Evolutionary conservation across 2,888 invertebrate genomes (phyloP), one percentile per base, ranked within the genome.

Genomic region (Parnassius apollo): DNA sequence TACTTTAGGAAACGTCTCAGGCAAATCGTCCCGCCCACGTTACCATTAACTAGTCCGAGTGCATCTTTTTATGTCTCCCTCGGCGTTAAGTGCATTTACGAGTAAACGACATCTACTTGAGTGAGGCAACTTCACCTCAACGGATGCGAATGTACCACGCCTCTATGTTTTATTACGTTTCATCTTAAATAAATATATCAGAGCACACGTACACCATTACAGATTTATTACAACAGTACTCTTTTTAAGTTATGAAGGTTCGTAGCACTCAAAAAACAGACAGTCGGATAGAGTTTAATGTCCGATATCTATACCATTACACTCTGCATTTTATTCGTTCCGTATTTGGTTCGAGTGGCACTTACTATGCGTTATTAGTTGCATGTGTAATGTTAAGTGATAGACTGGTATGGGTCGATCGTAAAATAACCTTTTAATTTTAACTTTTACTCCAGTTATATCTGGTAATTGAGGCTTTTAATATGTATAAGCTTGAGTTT

Each of bases 61-160:
- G 80, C 85, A 85, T 87, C 85, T 85, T 86, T 88, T 88, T 87
- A 86, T 81, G 81, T 84, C 82, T 83, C 81, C 73, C 78, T 75
- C 78, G 71, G 77, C 79, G 81, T 80, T 90, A 88, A 89, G 89
- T 89, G 89, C 88, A 85, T 88, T 88, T 85, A 82, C 86, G 82
- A 84, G 86, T 86, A 83, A 78, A 82, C 80, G 83, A 81, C 82
- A 82, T 80, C 78, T 78, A 78, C 77, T 66, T 64, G 68, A 66
- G 69, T 66, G 70, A 66, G 63, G 68, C 71, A 67, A 74, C 74
- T 75, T 73, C 71, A 71, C 65, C 69, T 71, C 71, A 69, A 71
- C 78, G 80, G 82, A 82, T 80, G 76, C 76, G 72, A 76, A 76
- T 69, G 75, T 71, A 72, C 74, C 70, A 71, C 73, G 76, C 75